These are phyloP conservation scores for Mohoua ochrocephala DNA, from an alignment of 2,113 vertebrate species.

Conservation along the genomic window DNA sequence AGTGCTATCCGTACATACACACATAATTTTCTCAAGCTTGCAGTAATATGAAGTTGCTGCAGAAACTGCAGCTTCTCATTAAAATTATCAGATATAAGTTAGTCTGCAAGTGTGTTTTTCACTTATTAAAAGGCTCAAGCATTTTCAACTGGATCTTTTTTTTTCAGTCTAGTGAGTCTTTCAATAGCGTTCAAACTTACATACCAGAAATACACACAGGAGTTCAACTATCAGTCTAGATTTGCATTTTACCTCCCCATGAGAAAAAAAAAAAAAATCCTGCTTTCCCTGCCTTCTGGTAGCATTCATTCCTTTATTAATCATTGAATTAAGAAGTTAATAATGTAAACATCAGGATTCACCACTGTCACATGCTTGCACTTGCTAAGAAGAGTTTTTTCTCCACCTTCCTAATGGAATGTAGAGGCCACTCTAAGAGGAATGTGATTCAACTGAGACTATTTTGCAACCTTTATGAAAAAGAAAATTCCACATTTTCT, in stretches of 20 bases:
- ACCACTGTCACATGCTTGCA: neutral
- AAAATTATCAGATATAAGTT: neutral
- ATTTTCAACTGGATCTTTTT: neutral
- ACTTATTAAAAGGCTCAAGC: neutral
- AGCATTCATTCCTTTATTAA: neutral
- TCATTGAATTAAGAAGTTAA: neutral
- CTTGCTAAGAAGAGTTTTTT: neutral
- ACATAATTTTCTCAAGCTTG: neutral
- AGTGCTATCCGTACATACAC: neutral
- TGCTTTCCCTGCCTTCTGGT: neutral
- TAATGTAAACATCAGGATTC: neutral
- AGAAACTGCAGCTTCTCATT: neutral
- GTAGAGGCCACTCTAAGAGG: neutral
- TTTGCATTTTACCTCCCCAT: neutral
- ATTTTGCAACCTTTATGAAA: neutral
- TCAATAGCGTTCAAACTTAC: neutral
- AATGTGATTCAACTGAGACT: neutral
- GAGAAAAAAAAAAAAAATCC: neutral
- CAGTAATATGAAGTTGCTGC: neutral
- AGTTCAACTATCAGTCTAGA: neutral
- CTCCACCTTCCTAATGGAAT: neutral
- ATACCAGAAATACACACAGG: neutral
- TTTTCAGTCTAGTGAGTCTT: neutral
- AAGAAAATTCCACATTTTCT: neutral
- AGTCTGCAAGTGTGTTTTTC: neutral